These are phyloP conservation scores for Ondatra zibethicus DNA, from an alignment of 2,113 vertebrate genomes.

Conservation along the genomic window DNA sequence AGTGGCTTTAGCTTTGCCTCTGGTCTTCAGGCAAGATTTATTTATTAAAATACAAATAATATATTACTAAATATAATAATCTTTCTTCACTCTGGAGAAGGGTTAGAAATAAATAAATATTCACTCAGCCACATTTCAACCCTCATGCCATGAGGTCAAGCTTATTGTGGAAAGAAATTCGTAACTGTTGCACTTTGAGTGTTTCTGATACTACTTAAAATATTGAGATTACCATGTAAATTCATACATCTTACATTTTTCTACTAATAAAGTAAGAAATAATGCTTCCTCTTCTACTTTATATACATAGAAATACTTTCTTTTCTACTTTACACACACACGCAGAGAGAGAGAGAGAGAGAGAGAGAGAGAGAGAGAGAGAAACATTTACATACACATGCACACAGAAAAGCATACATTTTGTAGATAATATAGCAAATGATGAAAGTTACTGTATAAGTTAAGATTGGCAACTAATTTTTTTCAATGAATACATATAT, in stretches of 20 bases:
- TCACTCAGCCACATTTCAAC: not conserved
- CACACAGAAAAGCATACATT: too few species aligned
- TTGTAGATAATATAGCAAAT: not conserved
- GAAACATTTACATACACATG: too few species aligned
- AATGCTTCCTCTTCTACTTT: not conserved
- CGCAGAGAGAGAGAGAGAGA: too few species aligned
- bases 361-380: too few species aligned
- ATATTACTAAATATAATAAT: not conserved
- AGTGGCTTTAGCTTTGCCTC: too few species aligned
- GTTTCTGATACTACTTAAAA: not conserved
- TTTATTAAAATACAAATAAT: too few species aligned
- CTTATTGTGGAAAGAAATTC: not conserved
- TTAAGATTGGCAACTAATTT: too few species aligned
- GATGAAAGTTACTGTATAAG: not conserved
- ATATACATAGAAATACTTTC: not conserved
- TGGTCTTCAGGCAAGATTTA: too few species aligned
- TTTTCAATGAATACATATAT: not conserved
- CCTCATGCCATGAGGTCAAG: accelerated
- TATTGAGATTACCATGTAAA: not conserved
- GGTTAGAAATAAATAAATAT: not conserved
- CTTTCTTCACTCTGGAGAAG: not conserved
- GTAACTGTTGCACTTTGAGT: not conserved
- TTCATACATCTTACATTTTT: not conserved
- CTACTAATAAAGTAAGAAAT: not conserved
- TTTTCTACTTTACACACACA: not conserved